Percentiles rank a stretch among this genome's conserved stretches.
These are phyloP conservation scores for Antennarius striatus DNA, from an alignment of 2,113 vertebrate species.

Conservation along the genomic window DNA sequence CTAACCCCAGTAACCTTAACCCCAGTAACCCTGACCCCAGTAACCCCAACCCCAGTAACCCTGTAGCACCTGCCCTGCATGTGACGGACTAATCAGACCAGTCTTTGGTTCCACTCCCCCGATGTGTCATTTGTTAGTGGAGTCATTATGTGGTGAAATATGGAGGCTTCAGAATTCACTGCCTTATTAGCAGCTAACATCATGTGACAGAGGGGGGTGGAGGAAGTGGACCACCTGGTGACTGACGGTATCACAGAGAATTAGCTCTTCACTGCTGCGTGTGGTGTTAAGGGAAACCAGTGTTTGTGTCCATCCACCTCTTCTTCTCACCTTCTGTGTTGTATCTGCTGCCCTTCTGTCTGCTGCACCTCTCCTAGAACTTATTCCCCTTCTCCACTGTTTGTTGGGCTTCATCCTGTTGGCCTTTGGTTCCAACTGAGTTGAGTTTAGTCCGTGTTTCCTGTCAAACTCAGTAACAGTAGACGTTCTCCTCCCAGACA, in stretches of 20 bases:
- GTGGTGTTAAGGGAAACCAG: too few relatives aligned
- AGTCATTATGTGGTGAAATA: conserved; percentile 50
- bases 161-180: conserved; percentile 51
- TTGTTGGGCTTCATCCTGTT: conserved; percentile 7
- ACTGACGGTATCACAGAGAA: conserved; percentile 14
- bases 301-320: background rate
- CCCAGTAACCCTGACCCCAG: too few relatives aligned
- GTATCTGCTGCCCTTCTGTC: background rate
- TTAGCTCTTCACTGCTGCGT: too few relatives aligned
- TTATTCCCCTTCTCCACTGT: background rate
- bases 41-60: too few relatives aligned
- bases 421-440: conserved; percentile 23
- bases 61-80: too few relatives aligned
- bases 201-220: conserved; percentile 54
- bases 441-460: conserved; percentile 2
- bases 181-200: conserved; percentile 40
- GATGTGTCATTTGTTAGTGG: conserved; percentile 29
- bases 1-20: too few relatives aligned
- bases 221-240: conserved; percentile 45
- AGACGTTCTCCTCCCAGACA: too few relatives aligned
- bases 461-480: background rate
- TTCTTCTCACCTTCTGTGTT: conserved; percentile 9
- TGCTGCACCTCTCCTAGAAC: background rate
- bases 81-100: background rate
- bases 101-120: conserved; percentile 5